Evolutionary conservation across 2,888 invertebrate genomes (phyloP).

Genomic region (Cataglyphis cursor): DNA sequence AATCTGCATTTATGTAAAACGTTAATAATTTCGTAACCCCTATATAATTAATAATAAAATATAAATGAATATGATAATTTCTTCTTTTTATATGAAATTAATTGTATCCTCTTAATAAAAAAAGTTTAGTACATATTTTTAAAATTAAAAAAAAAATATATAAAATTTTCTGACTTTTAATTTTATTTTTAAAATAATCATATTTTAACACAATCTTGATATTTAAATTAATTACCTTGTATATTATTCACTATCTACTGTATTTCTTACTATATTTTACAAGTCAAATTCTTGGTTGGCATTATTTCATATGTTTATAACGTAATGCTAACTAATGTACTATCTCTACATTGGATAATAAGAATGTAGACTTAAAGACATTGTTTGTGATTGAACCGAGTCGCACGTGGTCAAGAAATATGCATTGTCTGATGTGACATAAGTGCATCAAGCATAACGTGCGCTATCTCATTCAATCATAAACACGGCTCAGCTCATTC

Average conservation of each 20-base stretch:
- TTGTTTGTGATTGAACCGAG: neutral
- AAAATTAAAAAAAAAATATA: neutral
- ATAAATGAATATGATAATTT: neutral
- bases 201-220: neutral
- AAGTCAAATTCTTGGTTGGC: neutral
- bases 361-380: neutral
- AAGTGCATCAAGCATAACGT: slow-evolving; percentile 14
- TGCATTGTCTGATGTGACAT: slow-evolving; percentile 33
- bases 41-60: neutral
- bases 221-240: neutral
- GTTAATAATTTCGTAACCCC: neutral
- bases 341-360: neutral
- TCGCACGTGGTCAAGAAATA: slow-evolving; percentile 26
- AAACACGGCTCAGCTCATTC: slow-evolving; percentile 26
- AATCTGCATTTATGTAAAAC: neutral
- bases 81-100: neutral
- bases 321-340: neutral
- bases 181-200: slow-evolving; percentile 3
- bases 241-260: neutral
- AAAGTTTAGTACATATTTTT: neutral
- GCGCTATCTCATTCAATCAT: slow-evolving; percentile 37
- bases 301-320: neutral
- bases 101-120: neutral
- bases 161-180: neutral
- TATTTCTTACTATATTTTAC: neutral